Evolutionary conservation across 2,113 vertebrate species (phyloP).

Genomic region (Pelecanus crispus): DNA sequence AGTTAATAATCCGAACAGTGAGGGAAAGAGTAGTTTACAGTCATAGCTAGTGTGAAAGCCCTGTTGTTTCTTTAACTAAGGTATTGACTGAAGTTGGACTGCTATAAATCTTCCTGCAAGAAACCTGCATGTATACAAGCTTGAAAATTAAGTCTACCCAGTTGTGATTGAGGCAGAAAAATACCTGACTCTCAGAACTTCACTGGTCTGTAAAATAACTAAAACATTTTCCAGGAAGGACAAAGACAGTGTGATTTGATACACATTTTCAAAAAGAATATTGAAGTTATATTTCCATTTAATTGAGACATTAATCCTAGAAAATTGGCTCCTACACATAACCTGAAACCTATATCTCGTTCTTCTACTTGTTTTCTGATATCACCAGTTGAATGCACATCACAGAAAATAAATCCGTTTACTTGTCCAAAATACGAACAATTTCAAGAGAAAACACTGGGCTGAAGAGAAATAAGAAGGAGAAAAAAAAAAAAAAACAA

Average conservation of each 20-base stretch:
- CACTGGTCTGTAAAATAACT: conserved; percentile 33
- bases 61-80: neutral
- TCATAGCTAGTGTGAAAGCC: neutral
- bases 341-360: conserved; percentile 35
- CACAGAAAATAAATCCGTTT: conserved; percentile 22
- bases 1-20: neutral
- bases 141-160: neutral
- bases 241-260: conserved; percentile 20
- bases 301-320: conserved; percentile 59
- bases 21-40: neutral
- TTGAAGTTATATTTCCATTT: conserved; percentile 39
- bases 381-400: neutral
- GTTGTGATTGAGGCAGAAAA: neutral
- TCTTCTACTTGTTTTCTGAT: conserved; percentile 16
- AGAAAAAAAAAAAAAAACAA: neutral
- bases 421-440: conserved; percentile 18
- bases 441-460: conserved; percentile 17
- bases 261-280: conserved; percentile 28
- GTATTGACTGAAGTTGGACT: neutral
- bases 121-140: neutral
- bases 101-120: conserved; percentile 11
- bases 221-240: conserved; percentile 1
- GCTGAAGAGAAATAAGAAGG: neutral
- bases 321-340: conserved; percentile 34
- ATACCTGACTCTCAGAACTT: neutral